Evolutionary conservation across 1,140 invertebrate genomes (phyloP).

Genomic region (Atta texana): DNA sequence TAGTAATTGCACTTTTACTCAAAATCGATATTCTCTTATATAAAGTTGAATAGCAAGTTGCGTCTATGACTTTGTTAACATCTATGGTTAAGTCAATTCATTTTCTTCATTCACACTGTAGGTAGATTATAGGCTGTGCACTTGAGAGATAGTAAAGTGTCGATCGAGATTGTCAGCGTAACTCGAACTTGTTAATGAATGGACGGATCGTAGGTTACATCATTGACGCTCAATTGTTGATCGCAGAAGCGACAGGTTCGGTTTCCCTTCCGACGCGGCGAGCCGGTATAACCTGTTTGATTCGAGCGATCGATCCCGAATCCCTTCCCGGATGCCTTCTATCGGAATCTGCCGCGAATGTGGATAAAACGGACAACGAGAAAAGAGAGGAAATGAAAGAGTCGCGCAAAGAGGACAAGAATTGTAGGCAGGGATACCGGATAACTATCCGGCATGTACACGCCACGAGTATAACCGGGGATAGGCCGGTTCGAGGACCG

Average conservation of each 20-base stretch:
- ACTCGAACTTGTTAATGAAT: constrained; percentile 21
- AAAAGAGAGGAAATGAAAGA: constrained; percentile 33
- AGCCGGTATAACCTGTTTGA: constrained; percentile 71
- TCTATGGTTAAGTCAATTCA: not conserved
- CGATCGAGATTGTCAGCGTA: constrained; percentile 8
- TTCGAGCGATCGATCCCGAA: constrained; percentile 68
- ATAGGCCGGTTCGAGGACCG: constrained; percentile 34
- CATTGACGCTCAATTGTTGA: constrained; percentile 34
- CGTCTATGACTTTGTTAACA: not conserved
- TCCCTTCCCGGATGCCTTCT: constrained; percentile 38
- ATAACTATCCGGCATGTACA: constrained; percentile 9
- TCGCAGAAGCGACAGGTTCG: constrained; percentile 16
- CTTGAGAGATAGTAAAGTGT: not conserved
- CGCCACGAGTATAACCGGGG: constrained; percentile 1
- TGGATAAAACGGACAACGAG: constrained; percentile 66
- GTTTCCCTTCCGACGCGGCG: constrained; percentile 16
- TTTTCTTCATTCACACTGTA: not conserved
- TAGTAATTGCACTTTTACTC: not conserved
- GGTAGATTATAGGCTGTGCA: not conserved
- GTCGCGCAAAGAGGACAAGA: constrained; percentile 38
- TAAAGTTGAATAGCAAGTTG: not conserved
- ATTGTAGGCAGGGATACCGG: constrained; percentile 21
- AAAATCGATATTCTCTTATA: not conserved
- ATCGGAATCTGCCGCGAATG: constrained; percentile 65
- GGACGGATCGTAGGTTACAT: not conserved